phyloP scores from a whole-genome alignment of 2,113 vertebrate species.

The Eclectus roratus region DNA sequence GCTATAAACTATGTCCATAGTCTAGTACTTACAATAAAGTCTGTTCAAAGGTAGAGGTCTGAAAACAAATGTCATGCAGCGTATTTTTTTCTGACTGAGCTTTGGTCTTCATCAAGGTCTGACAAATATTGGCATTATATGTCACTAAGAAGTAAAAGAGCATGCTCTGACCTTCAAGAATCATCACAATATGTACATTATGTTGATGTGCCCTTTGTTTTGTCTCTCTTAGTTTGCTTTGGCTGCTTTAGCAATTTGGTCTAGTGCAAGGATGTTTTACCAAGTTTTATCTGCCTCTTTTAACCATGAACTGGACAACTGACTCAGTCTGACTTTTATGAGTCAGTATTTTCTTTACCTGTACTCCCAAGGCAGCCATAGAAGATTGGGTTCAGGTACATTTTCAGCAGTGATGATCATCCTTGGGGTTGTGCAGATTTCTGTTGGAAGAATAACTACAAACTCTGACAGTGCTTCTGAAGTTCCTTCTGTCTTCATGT shows the following conservation, averaged over 20 bases:
- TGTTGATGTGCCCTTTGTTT: slow-evolving; percentile 84
- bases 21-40: slow-evolving; percentile 44
- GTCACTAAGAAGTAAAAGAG: slow-evolving; percentile 80
- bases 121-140: slow-evolving; percentile 82
- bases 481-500: background rate
- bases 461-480: accelerated
- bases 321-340: background rate
- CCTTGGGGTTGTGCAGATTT: background rate
- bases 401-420: background rate
- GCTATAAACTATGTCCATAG: slow-evolving; percentile 18
- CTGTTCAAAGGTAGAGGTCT: slow-evolving; percentile 44
- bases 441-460: background rate
- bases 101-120: slow-evolving; percentile 74
- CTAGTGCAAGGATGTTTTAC: slow-evolving; percentile 52
- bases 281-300: slow-evolving; percentile 56
- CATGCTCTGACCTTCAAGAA: slow-evolving; percentile 80
- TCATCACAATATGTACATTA: slow-evolving; percentile 78
- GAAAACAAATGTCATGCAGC: slow-evolving; percentile 72
- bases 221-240: slow-evolving; percentile 72
- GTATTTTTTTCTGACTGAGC: slow-evolving; percentile 56
- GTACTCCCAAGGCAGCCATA: background rate
- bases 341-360: background rate
- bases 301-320: slow-evolving; percentile 52
- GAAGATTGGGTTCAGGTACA: background rate
- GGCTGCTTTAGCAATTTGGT: slow-evolving; percentile 44